Evolutionary conservation across 2,797 vertebrate genomes (phyloP), one percentile per base, ranked within the genome.

Genomic region (Zenarchopterus dispar): DNA sequence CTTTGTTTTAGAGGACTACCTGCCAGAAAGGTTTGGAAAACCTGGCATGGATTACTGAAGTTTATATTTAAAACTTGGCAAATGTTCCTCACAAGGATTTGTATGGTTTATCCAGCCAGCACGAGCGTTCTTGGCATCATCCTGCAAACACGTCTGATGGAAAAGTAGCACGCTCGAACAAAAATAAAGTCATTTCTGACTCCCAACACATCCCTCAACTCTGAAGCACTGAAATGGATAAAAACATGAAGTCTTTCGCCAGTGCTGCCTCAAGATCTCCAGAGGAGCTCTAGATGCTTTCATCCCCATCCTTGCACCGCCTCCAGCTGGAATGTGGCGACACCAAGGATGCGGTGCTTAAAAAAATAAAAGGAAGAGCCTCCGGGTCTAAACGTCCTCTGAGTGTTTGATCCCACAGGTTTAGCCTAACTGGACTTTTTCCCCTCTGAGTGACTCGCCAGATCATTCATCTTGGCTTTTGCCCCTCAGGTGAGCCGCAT

Each of bases 401-500:
- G 2, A 31, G 26, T 15, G 47, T 28, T 72, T 78, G 48, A 28
- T 53, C 42, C 44, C 28, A 8, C 48, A 57, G 43, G 69, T 70
- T 68, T 59, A 56, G 22, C 60, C 55, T 3, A 50, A 70, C 61
- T 54, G 13, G 48, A 67, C 51, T 19, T 11, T 21, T 62, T 62
- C 56, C 44, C 52, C 8, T 68, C 68, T 70, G 76, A 85, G 63
- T 70, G 77, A 84, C 75, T 74, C 23, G 8, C 67, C 47, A 22
- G 56, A 69, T 79, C 57, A 78, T 75, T 73, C 66, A 41, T 66
- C 48, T 54, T 70, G 86, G 63, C 69, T 83, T 62, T 23, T 51
- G 63, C 48, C 78, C 84, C 75, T 81, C 78, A 59, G 84, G 79
- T 84, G 67, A 73, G 72, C 64, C 56, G 0, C 36, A 45, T 67